phyloP scores from a whole-genome alignment of 2,888 invertebrate species.

The Poecilus cupreus region DNA sequence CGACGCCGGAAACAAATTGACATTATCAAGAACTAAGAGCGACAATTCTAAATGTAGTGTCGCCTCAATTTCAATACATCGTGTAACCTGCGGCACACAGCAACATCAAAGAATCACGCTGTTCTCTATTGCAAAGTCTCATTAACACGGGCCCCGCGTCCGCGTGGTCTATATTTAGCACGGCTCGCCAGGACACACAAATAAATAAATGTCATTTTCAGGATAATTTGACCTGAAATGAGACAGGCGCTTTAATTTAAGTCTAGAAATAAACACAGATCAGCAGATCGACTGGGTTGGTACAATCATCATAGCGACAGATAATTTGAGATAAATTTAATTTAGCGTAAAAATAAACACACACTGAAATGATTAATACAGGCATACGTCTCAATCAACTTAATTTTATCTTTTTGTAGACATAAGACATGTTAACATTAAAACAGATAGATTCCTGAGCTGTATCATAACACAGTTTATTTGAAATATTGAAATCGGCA shows the following conservation, averaged over 20 bases:
- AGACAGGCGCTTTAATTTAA: constrained; percentile 11
- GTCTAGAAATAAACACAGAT: not conserved
- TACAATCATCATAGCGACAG: too few species aligned
- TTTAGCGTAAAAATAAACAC: not conserved
- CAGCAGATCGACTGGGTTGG: too few species aligned
- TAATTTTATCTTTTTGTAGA: too few species aligned
- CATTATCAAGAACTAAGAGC: not conserved
- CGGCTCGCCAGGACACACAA: not conserved
- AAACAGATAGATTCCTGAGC: too few species aligned
- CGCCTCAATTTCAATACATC: too few species aligned
- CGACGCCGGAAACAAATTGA: too few species aligned
- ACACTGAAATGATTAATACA: too few species aligned
- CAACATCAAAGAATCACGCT: constrained; percentile 23
- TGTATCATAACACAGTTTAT: too few species aligned
- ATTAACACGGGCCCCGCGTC: not conserved
- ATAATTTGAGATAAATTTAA: not conserved
- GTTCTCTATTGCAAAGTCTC: not conserved
- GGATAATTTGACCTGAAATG: constrained; percentile 35
- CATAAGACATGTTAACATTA: too few species aligned
- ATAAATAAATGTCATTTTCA: constrained; percentile 38
- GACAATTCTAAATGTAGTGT: too few species aligned
- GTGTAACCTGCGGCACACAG: not conserved
- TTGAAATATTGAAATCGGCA: too few species aligned
- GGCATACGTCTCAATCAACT: too few species aligned
- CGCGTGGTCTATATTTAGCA: not conserved